Evolutionary conservation across 2,797 vertebrate species (phyloP), one percentile per base, ranked within the genome.

Genomic region (Halcyon badia): DNA sequence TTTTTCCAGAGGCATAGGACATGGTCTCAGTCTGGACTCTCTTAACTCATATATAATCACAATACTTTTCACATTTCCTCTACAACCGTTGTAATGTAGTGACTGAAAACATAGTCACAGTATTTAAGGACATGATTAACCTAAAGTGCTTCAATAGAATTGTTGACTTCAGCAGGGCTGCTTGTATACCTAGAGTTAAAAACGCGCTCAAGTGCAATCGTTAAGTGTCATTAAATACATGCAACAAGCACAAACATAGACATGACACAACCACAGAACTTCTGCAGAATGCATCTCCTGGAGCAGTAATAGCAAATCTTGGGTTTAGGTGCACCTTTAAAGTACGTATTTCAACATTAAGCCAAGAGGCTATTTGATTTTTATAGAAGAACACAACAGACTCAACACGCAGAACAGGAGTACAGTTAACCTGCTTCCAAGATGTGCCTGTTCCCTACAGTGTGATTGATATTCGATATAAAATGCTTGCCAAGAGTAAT

Each of bases 221-320:
- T 66, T 91, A 90, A 95, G 92, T 86, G 73, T 60, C 83, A 88
- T 70, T 86, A 90, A 97, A 83, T 49, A 78, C 33, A 39, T 16
- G 28, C 80, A 72, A 52, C 54, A 75, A 79, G 78, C 70, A 88
- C 35, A 83, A 69, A 79, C 11, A 28, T 6, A 56, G 37, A 86
- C 58, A 65, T 28, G 65, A 48, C 35, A 87, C 31, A 86, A 5
- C 54, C 28, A 84, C n/a, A 62, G 51, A 20, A 33, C 25, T 30
- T 30, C 31, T 56, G 56, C 42, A 72, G 30, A 88, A 81, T 31
- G 46, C 28, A 46, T 13, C 25, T 62, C 35, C 84, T 31, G 16
- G 4, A 83, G 52, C 30, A 82, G 35, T 42, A 61, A 65, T 5
- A 66, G 25, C 30, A 71, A 83, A 66, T 31, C 39, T 25, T 25